A percentile compares a stretch with the other conserved stretches of the same genome.
These are phyloP conservation scores for Molorchus minor DNA, from an alignment of 2,888 invertebrate species.

Conservation along the genomic window DNA sequence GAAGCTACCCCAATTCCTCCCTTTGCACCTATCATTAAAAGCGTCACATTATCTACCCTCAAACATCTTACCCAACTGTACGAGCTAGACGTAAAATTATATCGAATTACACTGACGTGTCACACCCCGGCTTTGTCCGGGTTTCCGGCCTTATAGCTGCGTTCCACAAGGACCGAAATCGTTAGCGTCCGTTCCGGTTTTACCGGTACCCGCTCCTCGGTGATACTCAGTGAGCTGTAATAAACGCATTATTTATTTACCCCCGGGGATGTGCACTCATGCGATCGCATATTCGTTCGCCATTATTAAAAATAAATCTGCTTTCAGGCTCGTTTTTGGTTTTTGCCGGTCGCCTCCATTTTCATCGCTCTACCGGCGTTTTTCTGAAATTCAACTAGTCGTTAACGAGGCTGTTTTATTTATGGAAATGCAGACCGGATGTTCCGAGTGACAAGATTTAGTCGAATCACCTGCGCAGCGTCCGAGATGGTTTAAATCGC, in stretches of 20 bases:
- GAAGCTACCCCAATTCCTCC: slow-evolving; percentile 36
- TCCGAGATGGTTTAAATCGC: no score
- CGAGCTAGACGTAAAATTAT: slow-evolving; percentile 60
- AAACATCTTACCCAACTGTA: slow-evolving; percentile 59
- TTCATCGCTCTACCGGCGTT: background rate
- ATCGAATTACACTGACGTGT: slow-evolving; percentile 57
- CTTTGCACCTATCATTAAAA: slow-evolving; percentile 52
- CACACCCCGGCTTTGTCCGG: slow-evolving; percentile 23
- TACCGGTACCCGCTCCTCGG: slow-evolving; percentile 38
- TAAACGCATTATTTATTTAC: slow-evolving; percentile 63
- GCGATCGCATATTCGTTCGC: slow-evolving; percentile 56
- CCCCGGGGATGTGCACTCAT: slow-evolving; percentile 56
- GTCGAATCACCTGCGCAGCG: no score
- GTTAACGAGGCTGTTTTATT: slow-evolving; percentile 14
- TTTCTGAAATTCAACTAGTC: slow-evolving; percentile 4
- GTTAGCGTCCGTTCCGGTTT: slow-evolving; percentile 34
- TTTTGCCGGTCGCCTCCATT: slow-evolving; percentile 6
- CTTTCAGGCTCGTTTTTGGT: slow-evolving; percentile 39
- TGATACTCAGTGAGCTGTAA: slow-evolving; percentile 59
- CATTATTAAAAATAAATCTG: slow-evolving; percentile 62
- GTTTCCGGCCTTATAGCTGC: slow-evolving; percentile 36
- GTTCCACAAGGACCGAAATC: slow-evolving; percentile 43
- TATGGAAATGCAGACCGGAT: background rate
- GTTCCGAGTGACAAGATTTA: no score
- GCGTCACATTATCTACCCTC: slow-evolving; percentile 55